Evolutionary conservation across 2,888 invertebrate species (phyloP).

Genomic region (Lampropteryx suffumata): DNA sequence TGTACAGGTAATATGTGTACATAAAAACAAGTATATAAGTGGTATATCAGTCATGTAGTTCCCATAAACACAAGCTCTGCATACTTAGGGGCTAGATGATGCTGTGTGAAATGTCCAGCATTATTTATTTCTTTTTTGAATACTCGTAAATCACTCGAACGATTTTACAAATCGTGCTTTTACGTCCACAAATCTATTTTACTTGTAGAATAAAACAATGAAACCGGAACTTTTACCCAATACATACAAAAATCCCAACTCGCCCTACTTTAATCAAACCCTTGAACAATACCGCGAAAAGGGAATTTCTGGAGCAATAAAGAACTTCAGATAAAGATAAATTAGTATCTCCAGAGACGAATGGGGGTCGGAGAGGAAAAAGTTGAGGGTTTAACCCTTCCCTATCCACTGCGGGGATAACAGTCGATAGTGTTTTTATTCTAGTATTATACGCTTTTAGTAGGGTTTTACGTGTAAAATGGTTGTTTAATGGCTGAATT

Average conservation of each 20-base stretch:
- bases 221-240: slow-evolving; percentile 2
- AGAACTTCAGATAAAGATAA: slow-evolving; percentile 74
- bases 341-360: slow-evolving; percentile 74
- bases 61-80: no score
- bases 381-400: slow-evolving; percentile 74
- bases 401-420: slow-evolving; percentile 61
- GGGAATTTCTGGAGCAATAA: slow-evolving; percentile 64
- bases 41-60: no score
- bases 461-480: slow-evolving; percentile 4
- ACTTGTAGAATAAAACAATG: no score
- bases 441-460: slow-evolving; percentile 28
- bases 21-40: no score
- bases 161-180: no score
- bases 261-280: slow-evolving; percentile 55
- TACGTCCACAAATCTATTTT: no score
- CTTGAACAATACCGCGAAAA: slow-evolving; percentile 66
- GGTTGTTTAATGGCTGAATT: neutral
- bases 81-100: no score
- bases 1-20: no score
- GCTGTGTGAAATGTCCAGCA: no score
- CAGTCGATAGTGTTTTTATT: slow-evolving; percentile 64
- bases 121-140: no score
- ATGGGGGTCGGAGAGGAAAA: slow-evolving; percentile 71
- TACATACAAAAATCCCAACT: slow-evolving; percentile 27
- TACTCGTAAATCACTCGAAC: no score